A percentile compares a stretch with the other conserved stretches of the same genome.
phyloP scores from a whole-genome alignment of 2,888 invertebrate genomes.

The Leucoptera coffeella region DNA sequence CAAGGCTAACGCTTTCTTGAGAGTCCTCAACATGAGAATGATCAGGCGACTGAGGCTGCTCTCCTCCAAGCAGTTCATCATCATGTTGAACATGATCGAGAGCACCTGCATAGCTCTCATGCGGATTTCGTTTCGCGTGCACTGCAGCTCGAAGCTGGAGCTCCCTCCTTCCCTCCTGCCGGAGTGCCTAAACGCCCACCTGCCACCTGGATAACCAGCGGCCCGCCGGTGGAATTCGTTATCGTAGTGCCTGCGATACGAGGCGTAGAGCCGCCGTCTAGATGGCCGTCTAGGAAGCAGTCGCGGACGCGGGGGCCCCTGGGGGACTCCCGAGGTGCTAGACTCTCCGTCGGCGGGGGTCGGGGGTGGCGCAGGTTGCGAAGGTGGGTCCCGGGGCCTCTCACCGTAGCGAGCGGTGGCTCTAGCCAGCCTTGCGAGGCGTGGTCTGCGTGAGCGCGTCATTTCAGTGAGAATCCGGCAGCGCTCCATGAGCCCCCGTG shows the following conservation, averaged over 20 bases:
- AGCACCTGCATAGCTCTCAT: constrained; percentile 44
- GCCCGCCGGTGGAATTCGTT: background rate
- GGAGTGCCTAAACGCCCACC: constrained; percentile 16
- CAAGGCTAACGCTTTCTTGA: constrained; percentile 38
- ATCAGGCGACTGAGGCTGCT: constrained; percentile 36
- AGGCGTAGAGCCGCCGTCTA: constrained; percentile 1
- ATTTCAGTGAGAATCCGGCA: constrained; percentile 37
- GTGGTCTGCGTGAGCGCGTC: constrained; percentile 12
- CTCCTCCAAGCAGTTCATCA: constrained; percentile 47
- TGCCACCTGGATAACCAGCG: constrained; percentile 6
- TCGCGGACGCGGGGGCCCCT: background rate
- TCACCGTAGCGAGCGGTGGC: constrained; percentile 9
- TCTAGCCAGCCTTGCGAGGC: constrained; percentile 8
- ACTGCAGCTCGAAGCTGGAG: constrained; percentile 30
- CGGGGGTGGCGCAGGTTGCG: constrained; percentile 5
- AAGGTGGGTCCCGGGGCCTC: background rate
- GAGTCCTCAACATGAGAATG: constrained; percentile 32
- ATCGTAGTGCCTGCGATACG: background rate
- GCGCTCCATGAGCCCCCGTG: constrained; percentile 31
- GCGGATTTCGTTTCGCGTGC: constrained; percentile 40
- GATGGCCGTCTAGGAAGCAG: constrained; percentile 1
- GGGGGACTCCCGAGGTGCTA: background rate
- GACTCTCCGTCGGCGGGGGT: background rate
- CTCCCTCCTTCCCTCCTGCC: constrained; percentile 21
- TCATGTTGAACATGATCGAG: constrained; percentile 47